Evolutionary conservation across 2,888 invertebrate genomes (phyloP), one percentile per base, ranked within the genome.

Genomic region (Rhorus exstirpatorius): DNA sequence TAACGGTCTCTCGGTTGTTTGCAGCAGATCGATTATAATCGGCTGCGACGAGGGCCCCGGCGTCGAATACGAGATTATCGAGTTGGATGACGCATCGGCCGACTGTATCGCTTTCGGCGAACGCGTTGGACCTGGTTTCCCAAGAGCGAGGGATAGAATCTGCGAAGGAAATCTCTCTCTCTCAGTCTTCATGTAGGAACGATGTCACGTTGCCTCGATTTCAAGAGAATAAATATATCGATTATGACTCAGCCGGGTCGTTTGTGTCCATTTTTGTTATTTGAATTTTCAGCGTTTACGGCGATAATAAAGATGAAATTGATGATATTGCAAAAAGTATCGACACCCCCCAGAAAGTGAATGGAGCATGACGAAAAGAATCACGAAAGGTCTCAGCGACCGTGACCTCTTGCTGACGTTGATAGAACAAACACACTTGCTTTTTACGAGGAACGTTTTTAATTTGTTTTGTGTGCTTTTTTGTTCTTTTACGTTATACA

Each of bases 61-160:
- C 60, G 63, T 71, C 58, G 14, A 76, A 51, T 53, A 61, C 41
- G 49, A 70, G 14, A 77, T 74, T 6, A 91, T 46, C 0, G 87
- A 86, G 77, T 92, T 92, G 0, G 88, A 86, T 2, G 87, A 87
- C 1, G 46, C 81, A 41, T 88, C 90, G 0, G 83, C 81, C 3
- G 81, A 35, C 58, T 88, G 88, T 65, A 93, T 89, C 0, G 93
- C 92, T 84, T 93, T 93, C 14, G 92, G 89, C 0, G 91, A 86
- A 68, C 93, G 90, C n/a, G 90, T 91, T 6, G 91, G 89, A 17
- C 90, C 91, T 0, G 87, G 85, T 79, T 84, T 83, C 8, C 87
- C 89, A 74, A 93, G 81, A 1, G 92, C 92, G 55, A 93, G 82
- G 0, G 91, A 89, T 19, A 93, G 86, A 31, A 93, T 93, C 93